Evolutionary conservation across 1,140 invertebrate species (phyloP).

Genomic region (Aphelinus atriplicis): DNA sequence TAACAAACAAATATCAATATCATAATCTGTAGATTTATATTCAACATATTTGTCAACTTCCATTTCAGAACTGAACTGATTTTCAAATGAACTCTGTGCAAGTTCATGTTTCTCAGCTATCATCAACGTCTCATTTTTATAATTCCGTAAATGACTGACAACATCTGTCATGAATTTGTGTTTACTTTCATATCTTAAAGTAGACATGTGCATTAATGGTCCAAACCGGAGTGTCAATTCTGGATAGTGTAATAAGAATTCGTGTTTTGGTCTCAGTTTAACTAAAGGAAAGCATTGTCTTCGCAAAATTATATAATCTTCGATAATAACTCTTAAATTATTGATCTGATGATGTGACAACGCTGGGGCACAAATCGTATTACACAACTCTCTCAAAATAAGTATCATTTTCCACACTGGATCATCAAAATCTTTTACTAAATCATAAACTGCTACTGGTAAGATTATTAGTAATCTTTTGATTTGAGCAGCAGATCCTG

Average conservation of each 20-base stretch:
- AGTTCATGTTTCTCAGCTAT: slow-evolving; percentile 24
- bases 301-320: slow-evolving; percentile 4
- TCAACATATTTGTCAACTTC: no score
- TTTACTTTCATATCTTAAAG: slow-evolving; percentile 20
- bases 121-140: slow-evolving; percentile 11
- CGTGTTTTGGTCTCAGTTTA: slow-evolving; percentile 9
- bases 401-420: slow-evolving; percentile 10
- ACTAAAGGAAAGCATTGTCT: not conserved
- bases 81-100: not conserved
- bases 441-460: slow-evolving; percentile 15
- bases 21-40: no score
- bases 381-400: not conserved
- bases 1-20: no score
- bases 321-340: not conserved
- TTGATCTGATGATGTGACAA: slow-evolving; percentile 36
- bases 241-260: slow-evolving; percentile 9
- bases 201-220: slow-evolving; percentile 3
- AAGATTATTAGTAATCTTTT: slow-evolving; percentile 10
- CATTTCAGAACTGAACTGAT: no score
- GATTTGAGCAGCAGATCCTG: slow-evolving; percentile 24
- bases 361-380: slow-evolving; percentile 18
- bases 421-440: slow-evolving; percentile 22
- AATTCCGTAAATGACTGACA: not conserved
- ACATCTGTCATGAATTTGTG: not conserved
- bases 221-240: not conserved